Conservation (phyloP, 2,888 invertebrate species). For the Parnassius glacialis region DNA sequence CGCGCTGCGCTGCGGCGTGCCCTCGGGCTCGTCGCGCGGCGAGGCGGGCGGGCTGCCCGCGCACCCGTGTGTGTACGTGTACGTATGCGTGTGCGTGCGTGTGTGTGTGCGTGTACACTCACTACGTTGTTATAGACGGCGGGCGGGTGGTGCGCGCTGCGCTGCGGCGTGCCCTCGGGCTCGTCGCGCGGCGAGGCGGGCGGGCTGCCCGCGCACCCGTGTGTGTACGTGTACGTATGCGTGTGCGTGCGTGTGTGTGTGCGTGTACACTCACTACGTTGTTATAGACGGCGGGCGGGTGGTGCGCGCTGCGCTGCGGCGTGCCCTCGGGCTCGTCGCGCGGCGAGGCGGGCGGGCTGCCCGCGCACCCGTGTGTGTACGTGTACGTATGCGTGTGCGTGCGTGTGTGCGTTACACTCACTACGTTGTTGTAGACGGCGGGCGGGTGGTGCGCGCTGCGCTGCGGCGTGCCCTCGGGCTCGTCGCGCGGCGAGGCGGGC, state of each 20-base stretch:
- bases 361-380: slow-evolving; percentile 27
- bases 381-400: not conserved
- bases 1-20: slow-evolving; percentile 35
- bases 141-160: slow-evolving; percentile 31
- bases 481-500: slow-evolving; percentile 48
- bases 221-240: no score
- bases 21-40: slow-evolving; percentile 37
- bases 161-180: slow-evolving; percentile 32
- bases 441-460: slow-evolving; percentile 31
- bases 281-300: slow-evolving; percentile 38
- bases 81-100: not conserved
- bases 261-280: slow-evolving; percentile 19
- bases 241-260: not conserved
- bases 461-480: slow-evolving; percentile 33
- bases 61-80: slow-evolving; percentile 21
- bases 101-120: not conserved
- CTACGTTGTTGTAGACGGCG: slow-evolving; percentile 39
- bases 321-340: slow-evolving; percentile 34
- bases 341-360: slow-evolving; percentile 47
- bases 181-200: slow-evolving; percentile 47
- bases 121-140: slow-evolving; percentile 39
- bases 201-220: slow-evolving; percentile 34
- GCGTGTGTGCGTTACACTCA: not conserved
- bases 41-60: slow-evolving; percentile 44
- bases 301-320: slow-evolving; percentile 35